Base-by-base conservation (phyloP, 2,888 invertebrate species). In the Carpatolechia fugitivella region DNA sequence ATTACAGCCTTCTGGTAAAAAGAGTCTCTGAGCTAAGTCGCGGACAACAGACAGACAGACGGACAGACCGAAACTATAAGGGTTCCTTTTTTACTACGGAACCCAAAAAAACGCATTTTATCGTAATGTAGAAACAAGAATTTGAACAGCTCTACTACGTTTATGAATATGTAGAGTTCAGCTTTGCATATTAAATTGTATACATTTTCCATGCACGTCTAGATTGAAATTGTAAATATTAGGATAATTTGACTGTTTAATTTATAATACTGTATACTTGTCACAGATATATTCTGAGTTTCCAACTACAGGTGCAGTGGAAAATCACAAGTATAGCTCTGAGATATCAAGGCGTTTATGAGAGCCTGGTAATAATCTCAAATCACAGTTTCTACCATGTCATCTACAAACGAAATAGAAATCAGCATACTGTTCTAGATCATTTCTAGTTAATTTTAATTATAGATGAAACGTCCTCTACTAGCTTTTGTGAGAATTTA, bases 171-270 rank as follows among this genome's bases (percentile, higher is more conserved):
- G 44, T 18, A 49, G 18, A 13, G n/a, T 38, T 8, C 11, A 13
- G 10, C 14, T 50, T 55, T 24, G 16, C 41, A 44, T 51, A 29
- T 4, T 50, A 35, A 16, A 46, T 29, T 30, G 44, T 10, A 13
- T 16, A 31, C 14, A 33, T 36, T 48, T 18, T 36, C 11, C 16
- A 50, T 36, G 11, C n/a, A 35, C 36, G 18, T 33, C 35, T 29
- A 35, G 30, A 44, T 44, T 33, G 46, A 41, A 35, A 50, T 55
- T 24, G 29, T 55, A 51, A 51, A 55, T 55, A 55, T 44, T 40
- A 49, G 5, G 5, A 33, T 48, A 40, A 54, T 54, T 29, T 54
- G 47, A 29, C 38, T n/a, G 8, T 33, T 40, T 18, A 49, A 49
- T 54, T 38, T 54, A 41, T 41, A 41, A 49, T 30, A 8, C 18